Evolutionary conservation across 2,888 invertebrate species (phyloP).

Genomic region (Mythimna albipuncta): DNA sequence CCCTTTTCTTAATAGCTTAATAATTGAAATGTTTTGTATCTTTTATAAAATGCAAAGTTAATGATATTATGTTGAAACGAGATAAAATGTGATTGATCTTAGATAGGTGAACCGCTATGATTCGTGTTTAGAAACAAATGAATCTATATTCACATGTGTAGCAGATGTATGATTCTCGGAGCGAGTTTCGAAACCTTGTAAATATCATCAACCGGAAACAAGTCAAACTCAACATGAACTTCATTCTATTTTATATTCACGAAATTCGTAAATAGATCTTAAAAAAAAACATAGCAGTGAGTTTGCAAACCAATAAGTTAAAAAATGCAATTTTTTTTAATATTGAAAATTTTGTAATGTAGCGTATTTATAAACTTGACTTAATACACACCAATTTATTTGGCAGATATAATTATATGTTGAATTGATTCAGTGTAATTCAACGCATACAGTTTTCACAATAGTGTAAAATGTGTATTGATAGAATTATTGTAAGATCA

Average conservation of each 20-base stretch:
- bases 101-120: slow-evolving; percentile 69
- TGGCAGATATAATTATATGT: slow-evolving; percentile 51
- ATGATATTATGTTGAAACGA: slow-evolving; percentile 84
- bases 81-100: slow-evolving; percentile 87
- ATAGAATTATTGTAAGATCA: slow-evolving; percentile 82
- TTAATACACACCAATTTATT: slow-evolving; percentile 49
- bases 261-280: slow-evolving; percentile 51
- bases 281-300: slow-evolving; percentile 39
- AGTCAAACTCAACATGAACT: slow-evolving; percentile 52
- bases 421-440: slow-evolving; percentile 51
- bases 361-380: slow-evolving; percentile 54
- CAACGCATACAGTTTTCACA: slow-evolving; percentile 69
- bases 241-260: slow-evolving; percentile 58
- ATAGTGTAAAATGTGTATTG: slow-evolving; percentile 72
- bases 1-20: slow-evolving; percentile 86
- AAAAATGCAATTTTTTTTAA: slow-evolving; percentile 47
- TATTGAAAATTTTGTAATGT: slow-evolving; percentile 53
- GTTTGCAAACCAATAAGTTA: slow-evolving; percentile 41
- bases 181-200: slow-evolving; percentile 58
- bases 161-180: slow-evolving; percentile 48
- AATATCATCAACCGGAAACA: slow-evolving; percentile 62
- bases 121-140: slow-evolving; percentile 62
- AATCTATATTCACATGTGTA: slow-evolving; percentile 52
- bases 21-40: slow-evolving; percentile 87
- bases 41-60: slow-evolving; percentile 87